These are phyloP conservation scores for Amphipoea lucens DNA, from an alignment of 2,888 invertebrate genomes.

Conservation along the genomic window DNA sequence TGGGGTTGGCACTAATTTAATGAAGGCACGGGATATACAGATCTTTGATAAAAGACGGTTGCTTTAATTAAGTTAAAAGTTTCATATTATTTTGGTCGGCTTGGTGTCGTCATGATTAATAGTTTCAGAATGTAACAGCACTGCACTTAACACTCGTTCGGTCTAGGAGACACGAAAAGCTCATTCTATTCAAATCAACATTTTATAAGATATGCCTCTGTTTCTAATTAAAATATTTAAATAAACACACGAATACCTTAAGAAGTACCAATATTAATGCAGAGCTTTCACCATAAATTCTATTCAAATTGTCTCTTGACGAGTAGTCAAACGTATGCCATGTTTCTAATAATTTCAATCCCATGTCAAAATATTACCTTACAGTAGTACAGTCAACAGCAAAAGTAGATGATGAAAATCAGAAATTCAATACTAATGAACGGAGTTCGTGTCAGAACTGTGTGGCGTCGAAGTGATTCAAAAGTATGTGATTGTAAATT, in stretches of 20 bases:
- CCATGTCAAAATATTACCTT: not conserved
- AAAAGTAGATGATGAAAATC: too few species aligned
- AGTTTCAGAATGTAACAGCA: slow-evolving; percentile 37
- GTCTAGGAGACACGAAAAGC: slow-evolving; percentile 21
- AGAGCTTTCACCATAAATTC: not conserved
- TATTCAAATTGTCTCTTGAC: not conserved
- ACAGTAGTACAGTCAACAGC: too few species aligned
- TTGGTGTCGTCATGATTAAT: slow-evolving; percentile 38
- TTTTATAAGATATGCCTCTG: not conserved
- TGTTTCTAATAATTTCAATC: not conserved
- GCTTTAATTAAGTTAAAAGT: slow-evolving; percentile 61
- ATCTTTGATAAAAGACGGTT: slow-evolving; percentile 76
- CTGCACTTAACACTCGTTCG: slow-evolving; percentile 16
- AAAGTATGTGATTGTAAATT: too few species aligned
- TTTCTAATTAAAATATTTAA: not conserved
- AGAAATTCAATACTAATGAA: too few species aligned
- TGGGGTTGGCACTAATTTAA: slow-evolving; percentile 85
- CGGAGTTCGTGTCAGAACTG: too few species aligned
- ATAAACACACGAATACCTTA: not conserved
- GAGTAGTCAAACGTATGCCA: not conserved
- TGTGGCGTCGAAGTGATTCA: too few species aligned
- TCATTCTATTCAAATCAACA: not conserved
- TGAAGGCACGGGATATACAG: slow-evolving; percentile 82
- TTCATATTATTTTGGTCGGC: slow-evolving; percentile 30
- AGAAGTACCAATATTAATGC: not conserved